Percentiles rank a stretch among this genome's conserved stretches.
These are phyloP conservation scores for Notiomystis cincta DNA, from an alignment of 2,113 vertebrate genomes.

Conservation along the genomic window DNA sequence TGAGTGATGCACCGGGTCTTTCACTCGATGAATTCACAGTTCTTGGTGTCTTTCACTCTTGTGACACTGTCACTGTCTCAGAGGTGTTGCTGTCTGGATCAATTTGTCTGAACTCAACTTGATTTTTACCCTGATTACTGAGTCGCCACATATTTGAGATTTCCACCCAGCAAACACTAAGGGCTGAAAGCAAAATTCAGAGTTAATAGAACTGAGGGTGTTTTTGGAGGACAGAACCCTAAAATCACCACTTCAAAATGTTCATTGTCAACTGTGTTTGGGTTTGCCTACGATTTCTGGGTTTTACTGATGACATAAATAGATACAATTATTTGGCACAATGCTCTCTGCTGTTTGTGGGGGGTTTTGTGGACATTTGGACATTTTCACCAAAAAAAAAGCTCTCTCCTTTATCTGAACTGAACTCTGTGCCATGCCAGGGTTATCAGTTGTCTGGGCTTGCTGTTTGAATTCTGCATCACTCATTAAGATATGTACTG, in stretches of 20 bases:
- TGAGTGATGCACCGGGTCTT: background rate
- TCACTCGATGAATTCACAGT: background rate
- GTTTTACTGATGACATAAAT: background rate
- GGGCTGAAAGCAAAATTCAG: background rate
- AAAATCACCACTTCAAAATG: background rate
- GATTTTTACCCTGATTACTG: background rate
- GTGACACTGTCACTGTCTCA: background rate
- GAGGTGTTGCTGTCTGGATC: background rate
- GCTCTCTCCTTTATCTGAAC: background rate
- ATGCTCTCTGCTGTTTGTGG: background rate
- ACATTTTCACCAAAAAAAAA: background rate
- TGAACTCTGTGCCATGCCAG: background rate
- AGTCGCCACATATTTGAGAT: background rate
- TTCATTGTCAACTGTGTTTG: accelerated
- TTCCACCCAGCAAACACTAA: background rate
- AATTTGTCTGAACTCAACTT: background rate
- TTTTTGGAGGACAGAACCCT: background rate
- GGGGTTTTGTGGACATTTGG: background rate
- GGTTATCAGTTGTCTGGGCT: background rate
- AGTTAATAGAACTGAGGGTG: background rate
- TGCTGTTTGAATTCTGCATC: background rate
- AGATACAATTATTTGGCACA: background rate
- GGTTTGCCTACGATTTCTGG: background rate
- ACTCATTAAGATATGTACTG: background rate
- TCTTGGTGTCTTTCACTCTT: background rate